Evolutionary conservation across 2,888 invertebrate genomes (phyloP).

Genomic region (Cantharis rustica): DNA sequence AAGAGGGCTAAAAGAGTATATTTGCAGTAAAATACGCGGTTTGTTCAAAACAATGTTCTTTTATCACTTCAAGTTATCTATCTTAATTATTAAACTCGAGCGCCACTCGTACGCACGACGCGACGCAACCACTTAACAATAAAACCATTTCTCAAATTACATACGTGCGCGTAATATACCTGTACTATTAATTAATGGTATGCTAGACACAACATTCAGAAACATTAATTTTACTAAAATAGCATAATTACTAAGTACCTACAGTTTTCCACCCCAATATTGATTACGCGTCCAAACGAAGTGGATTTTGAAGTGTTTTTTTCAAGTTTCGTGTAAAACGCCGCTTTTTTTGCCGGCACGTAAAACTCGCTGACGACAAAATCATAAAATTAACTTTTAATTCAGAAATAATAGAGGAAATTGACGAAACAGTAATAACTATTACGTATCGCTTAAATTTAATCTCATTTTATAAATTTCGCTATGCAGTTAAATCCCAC

Average conservation of each 20-base stretch:
- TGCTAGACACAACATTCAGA: background rate
- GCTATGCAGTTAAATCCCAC: slow-evolving; percentile 19
- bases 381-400: background rate
- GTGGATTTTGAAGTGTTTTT: background rate
- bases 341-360: no score
- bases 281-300: background rate
- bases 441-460: no score
- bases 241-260: background rate
- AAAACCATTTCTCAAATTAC: background rate
- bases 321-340: background rate
- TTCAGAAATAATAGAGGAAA: background rate
- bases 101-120: background rate
- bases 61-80: background rate
- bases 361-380: background rate
- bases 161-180: background rate
- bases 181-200: background rate
- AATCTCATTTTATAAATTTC: background rate
- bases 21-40: background rate
- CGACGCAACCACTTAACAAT: background rate
- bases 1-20: background rate
- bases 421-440: background rate
- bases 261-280: background rate
- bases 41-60: background rate
- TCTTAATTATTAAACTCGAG: background rate
- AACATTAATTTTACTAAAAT: background rate